Percentiles rank a stretch among this genome's conserved stretches.
Evolutionary conservation across 2,113 vertebrate genomes (phyloP).

Genomic region (Microcebus ravelobensis): DNA sequence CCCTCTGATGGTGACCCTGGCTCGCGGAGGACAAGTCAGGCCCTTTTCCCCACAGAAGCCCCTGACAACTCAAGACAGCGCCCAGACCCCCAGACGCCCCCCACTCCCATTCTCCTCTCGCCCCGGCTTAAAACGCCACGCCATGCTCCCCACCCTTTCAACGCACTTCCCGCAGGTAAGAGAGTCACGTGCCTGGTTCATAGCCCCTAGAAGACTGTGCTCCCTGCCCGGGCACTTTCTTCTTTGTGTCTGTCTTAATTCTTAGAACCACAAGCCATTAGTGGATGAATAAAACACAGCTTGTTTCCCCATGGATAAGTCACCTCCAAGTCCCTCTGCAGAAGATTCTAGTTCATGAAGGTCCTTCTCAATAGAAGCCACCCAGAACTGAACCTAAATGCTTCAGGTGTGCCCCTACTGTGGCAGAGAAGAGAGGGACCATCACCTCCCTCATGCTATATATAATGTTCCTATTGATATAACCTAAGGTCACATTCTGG

Average conservation of each 20-base stretch:
- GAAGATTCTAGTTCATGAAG: background rate
- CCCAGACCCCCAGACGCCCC: background rate
- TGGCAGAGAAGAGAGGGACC: background rate
- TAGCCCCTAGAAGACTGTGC: background rate
- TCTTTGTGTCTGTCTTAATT: background rate
- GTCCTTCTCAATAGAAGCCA: background rate
- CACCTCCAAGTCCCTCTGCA: background rate
- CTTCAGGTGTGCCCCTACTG: background rate
- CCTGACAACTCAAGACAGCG: background rate
- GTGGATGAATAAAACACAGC: background rate
- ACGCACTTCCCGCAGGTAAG: background rate
- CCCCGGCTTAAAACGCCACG: background rate
- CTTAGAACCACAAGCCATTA: background rate
- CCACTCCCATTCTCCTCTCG: background rate
- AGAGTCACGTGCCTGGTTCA: background rate
- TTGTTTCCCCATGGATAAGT: background rate
- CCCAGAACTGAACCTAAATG: background rate
- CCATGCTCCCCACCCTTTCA: rapidly evolving
- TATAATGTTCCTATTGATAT: background rate
- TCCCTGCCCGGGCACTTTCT: background rate
- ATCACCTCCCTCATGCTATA: background rate
- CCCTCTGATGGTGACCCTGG: background rate
- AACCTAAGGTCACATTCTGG: background rate
- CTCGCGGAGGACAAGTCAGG: background rate
- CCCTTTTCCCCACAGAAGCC: background rate